Base-by-base conservation (phyloP, 2,113 vertebrate genomes). In the Ammodytes dubius region DNA sequence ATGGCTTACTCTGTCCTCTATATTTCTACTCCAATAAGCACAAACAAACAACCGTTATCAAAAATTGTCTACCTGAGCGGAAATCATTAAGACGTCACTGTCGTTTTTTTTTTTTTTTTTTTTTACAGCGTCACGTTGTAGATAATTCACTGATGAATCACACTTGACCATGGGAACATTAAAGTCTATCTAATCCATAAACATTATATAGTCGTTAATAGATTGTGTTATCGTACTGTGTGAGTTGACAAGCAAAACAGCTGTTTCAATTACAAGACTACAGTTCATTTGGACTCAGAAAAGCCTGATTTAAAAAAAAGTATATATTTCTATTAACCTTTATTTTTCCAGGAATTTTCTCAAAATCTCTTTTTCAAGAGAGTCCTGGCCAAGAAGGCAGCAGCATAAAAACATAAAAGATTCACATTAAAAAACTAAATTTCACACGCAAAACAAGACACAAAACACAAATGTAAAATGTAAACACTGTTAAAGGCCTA, bases 61-160 rank as follows among this genome's bases (percentile, higher is more conserved):
- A 46, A 71, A 11, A 37, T 13, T 27, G 40, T 27, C 60, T 6
- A 9, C 19, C 17, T 11, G 53, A 7, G 17, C 58, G 46, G 10
- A 17, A 19, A 0, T 11, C 40, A 19, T 53, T 17, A 40, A 56
- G 47, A 53, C 37, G 46, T 56, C 54, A 27, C 49, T 15, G 12
- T 7, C 17, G 45, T 60, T 72, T 72, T n/a, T n/a, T n/a, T n/a
- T n/a, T n/a, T 1, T 27, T 27, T 27, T 27, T 27, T 27, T 27
- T 27, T 27, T 63, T 15, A n/a, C 59, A 11, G 6, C 40, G 4
- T 45, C 54, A 45, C 39, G 43, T 11, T 63, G 74, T 52, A 52
- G 65, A 53, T 73, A 52, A 73, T 59, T 80, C 46, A 60, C 39
- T 9, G 14, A 10, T 50, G 37, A 60, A 3, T 67, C 54, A 54